phyloP scores from a whole-genome alignment of 2,113 vertebrate species.

The Pantherophis guttatus region DNA sequence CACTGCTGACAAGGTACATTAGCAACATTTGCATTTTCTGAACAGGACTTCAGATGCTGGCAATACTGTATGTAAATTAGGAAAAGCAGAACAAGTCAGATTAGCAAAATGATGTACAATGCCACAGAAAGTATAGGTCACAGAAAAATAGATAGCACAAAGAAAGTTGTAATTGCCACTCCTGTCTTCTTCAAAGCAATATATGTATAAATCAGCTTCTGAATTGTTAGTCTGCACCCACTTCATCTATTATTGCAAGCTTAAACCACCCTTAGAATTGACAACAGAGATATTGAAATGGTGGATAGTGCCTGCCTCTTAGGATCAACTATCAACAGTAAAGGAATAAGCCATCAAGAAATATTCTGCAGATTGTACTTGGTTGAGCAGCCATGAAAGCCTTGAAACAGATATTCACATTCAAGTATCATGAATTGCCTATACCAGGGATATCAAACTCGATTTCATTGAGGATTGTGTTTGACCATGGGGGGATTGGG shows the following conservation, averaged over 20 bases:
- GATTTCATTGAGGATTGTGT: no score
- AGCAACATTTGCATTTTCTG: not conserved
- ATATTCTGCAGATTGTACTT: not conserved
- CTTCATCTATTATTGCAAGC: not conserved
- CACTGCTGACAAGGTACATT: not conserved
- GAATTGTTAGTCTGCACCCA: not conserved
- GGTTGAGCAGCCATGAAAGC: not conserved
- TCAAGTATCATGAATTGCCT: not conserved
- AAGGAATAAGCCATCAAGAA: not conserved
- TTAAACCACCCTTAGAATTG: not conserved
- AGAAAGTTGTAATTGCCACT: not conserved
- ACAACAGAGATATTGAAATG: not conserved
- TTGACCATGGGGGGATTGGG: no score
- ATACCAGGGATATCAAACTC: no score
- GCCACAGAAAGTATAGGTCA: not conserved
- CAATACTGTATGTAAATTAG: not conserved
- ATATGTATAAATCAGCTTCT: not conserved
- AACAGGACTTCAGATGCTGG: not conserved
- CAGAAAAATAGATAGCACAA: not conserved
- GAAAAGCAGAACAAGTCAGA: not conserved
- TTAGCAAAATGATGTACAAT: not conserved
- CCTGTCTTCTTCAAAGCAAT: not conserved
- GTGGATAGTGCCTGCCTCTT: not conserved
- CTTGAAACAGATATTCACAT: not conserved
- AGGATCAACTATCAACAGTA: not conserved